Conservation (phyloP, 2,797 vertebrate genomes). For the Poecilia wingei region DNA sequence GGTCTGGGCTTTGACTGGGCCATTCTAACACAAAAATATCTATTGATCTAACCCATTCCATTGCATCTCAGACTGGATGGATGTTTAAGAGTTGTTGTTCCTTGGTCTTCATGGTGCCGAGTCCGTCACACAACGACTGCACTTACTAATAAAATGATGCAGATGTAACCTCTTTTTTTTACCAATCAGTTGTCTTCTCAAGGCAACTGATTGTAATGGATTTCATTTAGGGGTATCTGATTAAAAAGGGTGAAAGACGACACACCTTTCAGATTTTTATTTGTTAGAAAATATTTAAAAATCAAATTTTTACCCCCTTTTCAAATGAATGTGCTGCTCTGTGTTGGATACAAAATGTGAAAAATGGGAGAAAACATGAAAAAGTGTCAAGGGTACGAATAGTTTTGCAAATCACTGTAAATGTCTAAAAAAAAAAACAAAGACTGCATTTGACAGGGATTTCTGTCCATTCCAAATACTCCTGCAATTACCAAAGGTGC, state of each 20-base stretch:
- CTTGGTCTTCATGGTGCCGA: not conserved
- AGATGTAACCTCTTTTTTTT: not conserved
- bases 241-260: not conserved
- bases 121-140: not conserved
- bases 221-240: not conserved
- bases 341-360: not conserved
- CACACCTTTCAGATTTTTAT: not conserved
- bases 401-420: constrained; percentile 4
- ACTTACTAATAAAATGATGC: not conserved
- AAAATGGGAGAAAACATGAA: not conserved
- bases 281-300: not conserved
- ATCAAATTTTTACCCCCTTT: no score
- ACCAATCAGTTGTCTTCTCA: not conserved
- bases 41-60: not conserved
- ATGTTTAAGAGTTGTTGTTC: not conserved
- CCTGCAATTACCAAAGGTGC: not conserved
- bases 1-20: not conserved
- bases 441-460: not conserved
- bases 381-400: not conserved
- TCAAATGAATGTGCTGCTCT: not conserved
- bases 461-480: not conserved
- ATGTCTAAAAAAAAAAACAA: not conserved
- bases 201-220: not conserved
- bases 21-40: not conserved
- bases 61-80: not conserved